Evolutionary conservation across 2,113 vertebrate genomes (phyloP).

Genomic region (Astatoreochromis straeleni): DNA sequence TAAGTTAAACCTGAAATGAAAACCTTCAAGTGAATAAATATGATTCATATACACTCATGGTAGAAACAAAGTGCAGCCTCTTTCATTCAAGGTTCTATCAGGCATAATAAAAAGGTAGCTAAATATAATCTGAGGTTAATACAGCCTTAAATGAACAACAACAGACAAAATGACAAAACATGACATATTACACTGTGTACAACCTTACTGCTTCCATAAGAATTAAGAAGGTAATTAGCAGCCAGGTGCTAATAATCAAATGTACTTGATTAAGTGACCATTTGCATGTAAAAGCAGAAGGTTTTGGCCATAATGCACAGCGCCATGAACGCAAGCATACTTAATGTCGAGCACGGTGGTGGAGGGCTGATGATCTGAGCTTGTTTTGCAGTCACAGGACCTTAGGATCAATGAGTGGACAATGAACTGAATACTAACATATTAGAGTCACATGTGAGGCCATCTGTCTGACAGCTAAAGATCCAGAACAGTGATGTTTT

Average conservation of each 20-base stretch:
- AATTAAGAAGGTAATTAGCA: background rate
- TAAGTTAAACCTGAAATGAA: background rate
- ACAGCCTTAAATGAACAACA: background rate
- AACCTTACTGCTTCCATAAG: background rate
- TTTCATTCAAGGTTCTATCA: background rate
- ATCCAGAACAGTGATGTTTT: background rate
- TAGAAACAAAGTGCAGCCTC: background rate
- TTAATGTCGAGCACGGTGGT: background rate
- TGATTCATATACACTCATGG: background rate
- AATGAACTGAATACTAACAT: background rate
- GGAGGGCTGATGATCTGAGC: background rate
- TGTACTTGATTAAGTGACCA: background rate
- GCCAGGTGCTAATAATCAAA: background rate
- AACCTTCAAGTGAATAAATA: background rate
- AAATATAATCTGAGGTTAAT: background rate
- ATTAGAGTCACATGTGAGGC: background rate
- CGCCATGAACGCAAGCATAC: background rate
- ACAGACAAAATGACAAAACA: background rate
- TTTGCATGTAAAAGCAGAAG: background rate
- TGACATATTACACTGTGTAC: background rate
- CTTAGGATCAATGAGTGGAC: background rate
- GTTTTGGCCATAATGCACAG: background rate
- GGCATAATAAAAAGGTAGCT: background rate
- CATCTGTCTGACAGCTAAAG: background rate
- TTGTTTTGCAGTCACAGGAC: background rate